Evolutionary conservation across 1,140 invertebrate genomes (phyloP).

Genomic region (Atta texana): DNA sequence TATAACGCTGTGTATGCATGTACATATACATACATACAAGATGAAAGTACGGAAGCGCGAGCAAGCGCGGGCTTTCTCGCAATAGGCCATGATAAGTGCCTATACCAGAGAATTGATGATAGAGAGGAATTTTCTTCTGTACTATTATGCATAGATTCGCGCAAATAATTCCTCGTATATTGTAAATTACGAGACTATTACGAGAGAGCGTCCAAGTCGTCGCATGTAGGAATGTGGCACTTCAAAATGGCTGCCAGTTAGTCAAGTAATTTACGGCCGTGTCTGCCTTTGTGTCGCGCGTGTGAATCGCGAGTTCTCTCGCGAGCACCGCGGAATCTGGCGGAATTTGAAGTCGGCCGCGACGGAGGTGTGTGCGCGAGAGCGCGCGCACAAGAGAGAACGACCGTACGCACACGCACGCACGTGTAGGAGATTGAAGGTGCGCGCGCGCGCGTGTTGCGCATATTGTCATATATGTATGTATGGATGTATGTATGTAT

Average conservation of each 20-base stretch:
- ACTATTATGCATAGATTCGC: background rate
- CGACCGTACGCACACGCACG: conserved; percentile 26
- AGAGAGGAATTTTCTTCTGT: background rate
- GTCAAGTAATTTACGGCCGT: conserved; percentile 86
- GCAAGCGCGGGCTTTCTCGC: background rate
- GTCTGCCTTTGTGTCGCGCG: conserved; percentile 85
- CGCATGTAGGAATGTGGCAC: conserved; percentile 86
- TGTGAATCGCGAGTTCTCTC: conserved; percentile 76
- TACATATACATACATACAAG: background rate
- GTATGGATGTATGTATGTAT: no score
- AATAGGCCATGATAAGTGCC: background rate
- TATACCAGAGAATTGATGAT: background rate
- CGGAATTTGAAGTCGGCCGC: conserved; percentile 64
- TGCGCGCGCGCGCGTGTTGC: conserved; percentile 55
- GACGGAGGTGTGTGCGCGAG: conserved; percentile 58
- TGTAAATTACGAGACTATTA: conserved; percentile 75
- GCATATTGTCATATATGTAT: background rate
- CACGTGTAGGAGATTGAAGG: conserved; percentile 39
- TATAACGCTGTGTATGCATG: no score
- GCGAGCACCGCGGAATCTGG: conserved; percentile 49
- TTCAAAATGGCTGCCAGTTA: conserved; percentile 87
- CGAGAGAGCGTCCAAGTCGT: conserved; percentile 83
- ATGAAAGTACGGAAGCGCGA: no score
- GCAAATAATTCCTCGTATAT: conserved; percentile 55
- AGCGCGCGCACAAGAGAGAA: conserved; percentile 53